phyloP scores from a whole-genome alignment of 2,113 vertebrate genomes.

The Cranoglanis bouderius region DNA sequence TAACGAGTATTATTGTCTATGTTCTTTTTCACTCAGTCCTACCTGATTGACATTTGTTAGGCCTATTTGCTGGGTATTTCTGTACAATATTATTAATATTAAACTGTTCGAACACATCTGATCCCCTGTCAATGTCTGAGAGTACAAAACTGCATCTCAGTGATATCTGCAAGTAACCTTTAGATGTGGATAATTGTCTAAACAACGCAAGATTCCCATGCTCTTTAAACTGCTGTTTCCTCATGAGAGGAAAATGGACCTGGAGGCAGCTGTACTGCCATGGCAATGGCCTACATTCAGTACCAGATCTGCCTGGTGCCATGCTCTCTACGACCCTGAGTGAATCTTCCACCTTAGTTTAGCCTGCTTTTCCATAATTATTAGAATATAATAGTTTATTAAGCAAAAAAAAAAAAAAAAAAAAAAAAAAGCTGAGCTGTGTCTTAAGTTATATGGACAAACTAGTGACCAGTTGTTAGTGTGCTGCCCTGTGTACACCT shows the following conservation, averaged over 20 bases:
- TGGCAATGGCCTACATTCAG: slow-evolving; percentile 71
- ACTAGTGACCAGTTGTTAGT: neutral
- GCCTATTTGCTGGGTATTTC: neutral
- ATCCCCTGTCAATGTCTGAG: neutral
- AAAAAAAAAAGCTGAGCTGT: neutral
- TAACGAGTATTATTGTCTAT: neutral
- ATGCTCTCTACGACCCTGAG: slow-evolving; percentile 12
- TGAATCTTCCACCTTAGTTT: neutral
- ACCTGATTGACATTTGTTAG: neutral
- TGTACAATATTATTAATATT: neutral
- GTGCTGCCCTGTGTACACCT: neutral
- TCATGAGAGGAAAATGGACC: slow-evolving; percentile 43
- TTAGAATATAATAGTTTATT: neutral
- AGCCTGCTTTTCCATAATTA: neutral
- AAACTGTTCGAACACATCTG: neutral
- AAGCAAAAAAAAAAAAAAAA: neutral
- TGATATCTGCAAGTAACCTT: neutral
- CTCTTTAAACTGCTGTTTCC: neutral
- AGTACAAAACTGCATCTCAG: neutral
- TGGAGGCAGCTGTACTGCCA: slow-evolving; percentile 67
- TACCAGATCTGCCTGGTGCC: slow-evolving; percentile 36
- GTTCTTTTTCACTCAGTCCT: neutral
- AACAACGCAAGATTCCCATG: neutral
- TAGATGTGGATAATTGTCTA: neutral
- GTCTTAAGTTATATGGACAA: neutral